Base-by-base conservation (phyloP, 2,797 vertebrate genomes). In the Emys orbicularis region DNA sequence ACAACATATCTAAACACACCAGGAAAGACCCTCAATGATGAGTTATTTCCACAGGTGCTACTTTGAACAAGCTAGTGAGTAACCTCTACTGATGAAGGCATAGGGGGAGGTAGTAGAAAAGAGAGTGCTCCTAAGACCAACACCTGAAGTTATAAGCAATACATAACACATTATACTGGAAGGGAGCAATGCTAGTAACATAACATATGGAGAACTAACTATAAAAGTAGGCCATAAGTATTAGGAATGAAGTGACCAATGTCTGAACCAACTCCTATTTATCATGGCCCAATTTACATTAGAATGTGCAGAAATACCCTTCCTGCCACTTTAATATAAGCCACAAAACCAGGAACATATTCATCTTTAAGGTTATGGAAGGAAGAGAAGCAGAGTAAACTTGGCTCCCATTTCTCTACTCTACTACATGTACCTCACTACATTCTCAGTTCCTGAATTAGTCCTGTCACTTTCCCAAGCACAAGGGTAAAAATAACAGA, bases 21-120 rank as follows among this genome's bases (percentile, higher is more conserved):
- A 79, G 56, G 82, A 77, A 31, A 68, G 59, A 86, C 81, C 79
- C 68, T 44, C 76, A 47, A 27, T 0, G 4, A 6, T 80, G 19
- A 23, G 50, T 25, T 34, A 65, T 0, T 1, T 79, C 56, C 5
- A 13, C n/a, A 90, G 49, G 65, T 72, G 57, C 57, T 4, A 4
- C 15, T 50, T 1, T 1, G 56, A 6, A 2, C 12, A 13, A 1
- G 0, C n/a, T 79, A 52, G 80, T 15, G 15, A 0, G 0, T 2
- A n/a, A 21, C 25, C 4, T 21, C 23, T 0, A 31, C 2, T 37
- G 9, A 5, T 25, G 0, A 0, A 74, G 37, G 52, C 19, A 50
- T 18, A 41, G 0, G 1, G 88, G 29, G 68, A 12, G 81, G 18
- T 49, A 81, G 68, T 13, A 76, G 37, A 27, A 19, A 23, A 47